A percentile compares a stretch with the other conserved stretches of the same genome.
These are phyloP conservation scores for Peromyscus californicus DNA, from an alignment of 2,113 vertebrate species.

Conservation along the genomic window DNA sequence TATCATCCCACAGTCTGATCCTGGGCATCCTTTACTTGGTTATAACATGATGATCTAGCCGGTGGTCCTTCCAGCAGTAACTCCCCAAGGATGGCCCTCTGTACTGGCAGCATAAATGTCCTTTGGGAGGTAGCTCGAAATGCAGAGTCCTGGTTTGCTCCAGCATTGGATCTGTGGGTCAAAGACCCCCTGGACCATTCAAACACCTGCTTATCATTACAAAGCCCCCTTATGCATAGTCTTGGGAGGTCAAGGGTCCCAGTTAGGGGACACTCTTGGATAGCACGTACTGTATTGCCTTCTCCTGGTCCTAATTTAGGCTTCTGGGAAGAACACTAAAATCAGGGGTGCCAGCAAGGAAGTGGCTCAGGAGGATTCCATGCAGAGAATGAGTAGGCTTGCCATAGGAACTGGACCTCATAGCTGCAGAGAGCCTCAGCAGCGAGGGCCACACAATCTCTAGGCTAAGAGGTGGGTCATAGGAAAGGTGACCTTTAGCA, in stretches of 20 bases:
- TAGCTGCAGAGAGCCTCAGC: not conserved
- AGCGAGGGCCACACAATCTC: fast-evolving
- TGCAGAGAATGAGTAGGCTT: fast-evolving
- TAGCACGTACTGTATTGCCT: fast-evolving
- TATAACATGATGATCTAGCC: not conserved
- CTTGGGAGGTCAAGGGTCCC: not conserved
- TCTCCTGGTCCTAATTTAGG: not conserved
- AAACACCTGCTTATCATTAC: not conserved
- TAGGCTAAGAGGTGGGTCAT: not conserved
- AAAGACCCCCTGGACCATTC: not conserved
- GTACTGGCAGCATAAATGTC: fast-evolving
- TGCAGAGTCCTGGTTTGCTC: not conserved
- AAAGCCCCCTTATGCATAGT: not conserved
- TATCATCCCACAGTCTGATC: not conserved
- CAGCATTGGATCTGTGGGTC: not conserved
- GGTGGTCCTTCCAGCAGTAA: not conserved
- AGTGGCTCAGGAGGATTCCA: not conserved
- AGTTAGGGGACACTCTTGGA: not conserved
- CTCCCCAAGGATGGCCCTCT: not conserved
- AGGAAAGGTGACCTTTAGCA: not conserved
- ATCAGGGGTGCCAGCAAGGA: not conserved
- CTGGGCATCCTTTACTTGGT: not conserved
- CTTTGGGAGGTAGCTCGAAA: not conserved
- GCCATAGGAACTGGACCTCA: too few relatives aligned
- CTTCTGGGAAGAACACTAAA: not conserved